Evolutionary conservation across 2,888 invertebrate genomes (phyloP).

Genomic region (Epirrhoe alternata): DNA sequence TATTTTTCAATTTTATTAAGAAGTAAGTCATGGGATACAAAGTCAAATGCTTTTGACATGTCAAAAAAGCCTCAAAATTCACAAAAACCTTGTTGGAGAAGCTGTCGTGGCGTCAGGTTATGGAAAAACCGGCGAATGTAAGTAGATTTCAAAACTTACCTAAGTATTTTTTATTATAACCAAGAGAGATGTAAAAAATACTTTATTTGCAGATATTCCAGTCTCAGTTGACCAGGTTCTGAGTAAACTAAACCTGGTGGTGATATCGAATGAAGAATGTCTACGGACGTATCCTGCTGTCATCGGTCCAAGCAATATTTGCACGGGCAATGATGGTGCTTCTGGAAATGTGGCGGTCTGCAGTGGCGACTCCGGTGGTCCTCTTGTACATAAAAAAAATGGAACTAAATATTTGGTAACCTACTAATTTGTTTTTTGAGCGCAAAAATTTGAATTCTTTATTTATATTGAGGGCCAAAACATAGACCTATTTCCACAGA

Average conservation of each 20-base stretch:
- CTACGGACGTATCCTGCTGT: slow-evolving; percentile 1
- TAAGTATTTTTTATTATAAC: not conserved
- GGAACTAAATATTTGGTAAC: slow-evolving; percentile 12
- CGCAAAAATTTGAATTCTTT: not conserved
- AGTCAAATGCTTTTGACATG: too few species aligned
- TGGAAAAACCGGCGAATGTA: slow-evolving; percentile 25
- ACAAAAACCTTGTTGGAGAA: slow-evolving; percentile 17
- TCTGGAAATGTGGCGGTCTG: slow-evolving; percentile 14
- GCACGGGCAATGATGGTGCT: slow-evolving; percentile 16
- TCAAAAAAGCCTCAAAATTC: too few species aligned
- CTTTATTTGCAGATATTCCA: slow-evolving; percentile 11
- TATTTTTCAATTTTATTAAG: too few species aligned
- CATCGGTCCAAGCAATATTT: slow-evolving; percentile 17
- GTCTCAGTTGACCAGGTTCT: slow-evolving; percentile 14
- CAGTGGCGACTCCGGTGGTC: slow-evolving; percentile 31
- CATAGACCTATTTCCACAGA: too few species aligned
- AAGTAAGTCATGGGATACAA: too few species aligned
- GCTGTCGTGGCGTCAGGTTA: slow-evolving; percentile 21
- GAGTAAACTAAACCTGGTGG: slow-evolving; percentile 10
- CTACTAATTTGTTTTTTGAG: not conserved
- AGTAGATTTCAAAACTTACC: slow-evolving; percentile 4
- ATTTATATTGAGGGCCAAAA: too few species aligned
- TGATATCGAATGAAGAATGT: slow-evolving; percentile 33
- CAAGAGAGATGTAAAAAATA: not conserved
- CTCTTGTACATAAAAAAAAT: slow-evolving; percentile 10